These are phyloP conservation scores for Lepeophtheirus nordmannii DNA, from an alignment of 2,888 invertebrate genomes.

Conservation along the genomic window DNA sequence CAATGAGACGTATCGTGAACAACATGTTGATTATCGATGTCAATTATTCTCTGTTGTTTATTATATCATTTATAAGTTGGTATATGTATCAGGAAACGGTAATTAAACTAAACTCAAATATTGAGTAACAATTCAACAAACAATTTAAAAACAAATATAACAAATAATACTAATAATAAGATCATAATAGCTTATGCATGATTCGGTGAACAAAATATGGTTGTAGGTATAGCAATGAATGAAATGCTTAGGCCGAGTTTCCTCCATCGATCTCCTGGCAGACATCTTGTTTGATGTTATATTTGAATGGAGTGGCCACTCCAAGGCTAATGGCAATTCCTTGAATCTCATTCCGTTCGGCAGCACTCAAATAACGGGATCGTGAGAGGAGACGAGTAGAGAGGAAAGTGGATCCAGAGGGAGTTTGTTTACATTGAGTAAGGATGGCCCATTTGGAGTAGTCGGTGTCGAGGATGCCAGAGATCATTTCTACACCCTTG, in stretches of 20 bases:
- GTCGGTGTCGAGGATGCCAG: conserved; percentile 17
- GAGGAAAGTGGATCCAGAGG: conserved; percentile 13
- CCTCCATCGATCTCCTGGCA: conserved; percentile 13
- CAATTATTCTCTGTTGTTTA: too few relatives aligned
- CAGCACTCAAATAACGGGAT: conserved; percentile 3
- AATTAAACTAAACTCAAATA: too few relatives aligned
- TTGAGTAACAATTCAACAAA: too few relatives aligned
- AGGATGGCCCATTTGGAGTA: conserved; percentile 19
- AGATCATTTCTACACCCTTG: conserved; percentile 10
- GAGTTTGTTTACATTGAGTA: conserved; percentile 6
- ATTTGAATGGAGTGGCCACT: not conserved
- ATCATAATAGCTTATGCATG: too few relatives aligned
- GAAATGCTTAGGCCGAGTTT: not conserved
- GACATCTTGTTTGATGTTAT: not conserved
- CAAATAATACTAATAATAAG: too few relatives aligned
- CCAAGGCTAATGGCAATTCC: not conserved
- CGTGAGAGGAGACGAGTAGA: conserved; percentile 19
- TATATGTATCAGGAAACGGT: too few relatives aligned
- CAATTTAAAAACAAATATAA: too few relatives aligned
- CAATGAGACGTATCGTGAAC: too few relatives aligned
- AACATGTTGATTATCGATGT: too few relatives aligned
- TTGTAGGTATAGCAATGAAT: not conserved
- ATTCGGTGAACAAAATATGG: not conserved
- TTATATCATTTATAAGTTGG: too few relatives aligned
- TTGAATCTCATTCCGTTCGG: conserved; percentile 1